Conservation (phyloP, 2,797 vertebrate species). For the Enteromius fasciolatus region DNA sequence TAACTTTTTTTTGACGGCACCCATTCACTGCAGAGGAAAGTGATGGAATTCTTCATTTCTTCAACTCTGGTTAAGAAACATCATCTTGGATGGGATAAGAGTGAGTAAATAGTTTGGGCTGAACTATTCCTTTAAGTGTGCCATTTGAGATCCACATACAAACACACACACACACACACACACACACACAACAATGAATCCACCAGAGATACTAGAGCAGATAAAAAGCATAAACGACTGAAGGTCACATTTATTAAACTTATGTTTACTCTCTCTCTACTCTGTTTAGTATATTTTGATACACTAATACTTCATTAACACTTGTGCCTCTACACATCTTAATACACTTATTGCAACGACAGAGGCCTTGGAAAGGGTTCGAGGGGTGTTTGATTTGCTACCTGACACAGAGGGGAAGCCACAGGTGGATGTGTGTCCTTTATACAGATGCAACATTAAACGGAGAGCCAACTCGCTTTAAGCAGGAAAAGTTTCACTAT, state of each 20-base stretch:
- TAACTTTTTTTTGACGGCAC: neutral
- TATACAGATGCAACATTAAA: slow-evolving; percentile 70
- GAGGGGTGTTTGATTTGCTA: slow-evolving; percentile 27
- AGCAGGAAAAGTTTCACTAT: slow-evolving; percentile 52
- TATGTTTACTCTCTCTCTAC: slow-evolving; percentile 67
- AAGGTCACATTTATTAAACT: slow-evolving; percentile 75
- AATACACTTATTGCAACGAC: slow-evolving; percentile 81
- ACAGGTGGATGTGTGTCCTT: slow-evolving; percentile 54
- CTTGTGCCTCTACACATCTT: slow-evolving; percentile 80
- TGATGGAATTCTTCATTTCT: neutral
- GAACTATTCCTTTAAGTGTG: slow-evolving; percentile 9
- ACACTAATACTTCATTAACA: slow-evolving; percentile 71
- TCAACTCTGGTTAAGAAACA: neutral
- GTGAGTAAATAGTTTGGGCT: neutral
- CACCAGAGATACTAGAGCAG: slow-evolving; percentile 70
- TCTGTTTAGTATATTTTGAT: slow-evolving; percentile 66
- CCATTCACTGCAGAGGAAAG: neutral
- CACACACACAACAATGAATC: slow-evolving; percentile 66
- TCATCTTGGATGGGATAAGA: neutral
- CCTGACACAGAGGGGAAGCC: slow-evolving; percentile 38
- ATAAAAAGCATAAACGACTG: slow-evolving; percentile 72
- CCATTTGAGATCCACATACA: neutral
- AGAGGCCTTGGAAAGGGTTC: slow-evolving; percentile 69
- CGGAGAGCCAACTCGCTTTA: slow-evolving; percentile 59
- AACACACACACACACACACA: neutral